Evolutionary conservation across 2,888 invertebrate species (phyloP).

Genomic region (Marronus borbonicus): DNA sequence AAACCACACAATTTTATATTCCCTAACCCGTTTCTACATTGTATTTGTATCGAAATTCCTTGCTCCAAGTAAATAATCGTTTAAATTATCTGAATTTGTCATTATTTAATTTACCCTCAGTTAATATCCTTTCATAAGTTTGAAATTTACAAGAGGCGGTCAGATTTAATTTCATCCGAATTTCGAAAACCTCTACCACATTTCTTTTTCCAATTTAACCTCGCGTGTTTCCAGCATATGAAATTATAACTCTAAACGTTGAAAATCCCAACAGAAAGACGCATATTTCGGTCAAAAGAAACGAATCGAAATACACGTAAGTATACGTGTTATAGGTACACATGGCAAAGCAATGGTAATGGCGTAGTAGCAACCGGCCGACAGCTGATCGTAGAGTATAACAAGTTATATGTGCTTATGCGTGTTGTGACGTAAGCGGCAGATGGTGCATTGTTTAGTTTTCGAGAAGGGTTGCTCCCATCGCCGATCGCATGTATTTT

Average conservation of each 20-base stretch:
- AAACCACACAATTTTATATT: too few relatives aligned
- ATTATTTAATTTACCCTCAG: too few relatives aligned
- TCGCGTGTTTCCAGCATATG: background rate
- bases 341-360: background rate
- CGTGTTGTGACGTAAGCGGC: constrained; percentile 55
- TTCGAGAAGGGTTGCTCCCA: constrained; percentile 48
- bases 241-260: background rate
- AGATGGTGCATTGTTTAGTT: constrained; percentile 54
- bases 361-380: constrained; percentile 9
- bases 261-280: background rate
- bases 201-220: background rate
- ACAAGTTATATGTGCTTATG: constrained; percentile 51
- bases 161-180: too few relatives aligned
- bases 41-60: too few relatives aligned
- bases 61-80: too few relatives aligned
- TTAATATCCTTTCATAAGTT: too few relatives aligned
- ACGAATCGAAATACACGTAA: background rate
- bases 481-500: too few relatives aligned
- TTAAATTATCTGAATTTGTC: too few relatives aligned
- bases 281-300: background rate
- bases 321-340: background rate
- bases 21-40: too few relatives aligned
- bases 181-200: background rate
- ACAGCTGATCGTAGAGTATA: constrained; percentile 56
- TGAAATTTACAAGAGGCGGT: too few relatives aligned